These are phyloP conservation scores for Phalloptychus januarius DNA, from an alignment of 2,797 vertebrate species.

Conservation along the genomic window DNA sequence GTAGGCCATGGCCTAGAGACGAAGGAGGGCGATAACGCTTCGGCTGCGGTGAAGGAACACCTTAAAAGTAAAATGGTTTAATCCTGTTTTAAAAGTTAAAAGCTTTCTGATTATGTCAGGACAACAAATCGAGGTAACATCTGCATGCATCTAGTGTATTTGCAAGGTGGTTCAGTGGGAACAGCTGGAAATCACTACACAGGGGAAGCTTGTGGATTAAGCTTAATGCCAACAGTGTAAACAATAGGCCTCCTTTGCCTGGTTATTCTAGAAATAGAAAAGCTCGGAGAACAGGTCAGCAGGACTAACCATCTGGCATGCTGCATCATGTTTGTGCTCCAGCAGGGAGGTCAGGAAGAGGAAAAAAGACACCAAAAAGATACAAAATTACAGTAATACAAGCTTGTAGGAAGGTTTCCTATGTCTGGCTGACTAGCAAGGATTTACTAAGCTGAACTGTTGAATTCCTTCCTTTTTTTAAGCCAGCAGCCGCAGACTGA, in stretches of 20 bases:
- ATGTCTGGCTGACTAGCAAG: neutral
- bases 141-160: neutral
- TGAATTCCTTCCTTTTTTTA: neutral
- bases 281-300: conserved; percentile 28
- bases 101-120: neutral
- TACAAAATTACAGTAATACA: neutral
- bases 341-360: conserved; percentile 18
- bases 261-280: conserved; percentile 41
- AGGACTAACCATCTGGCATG: conserved; percentile 44
- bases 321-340: conserved; percentile 6
- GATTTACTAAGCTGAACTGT: neutral
- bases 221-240: conserved; percentile 31
- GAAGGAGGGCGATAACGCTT: neutral
- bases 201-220: conserved; percentile 31
- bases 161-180: neutral
- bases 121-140: neutral
- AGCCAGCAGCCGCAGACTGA: neutral
- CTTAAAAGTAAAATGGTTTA: neutral
- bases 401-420: neutral
- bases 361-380: neutral
- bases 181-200: conserved; percentile 23
- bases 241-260: conserved; percentile 27
- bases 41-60: neutral
- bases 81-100: conserved; percentile 3
- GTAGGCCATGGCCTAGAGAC: neutral